These are phyloP conservation scores for Sporophila hypoxantha DNA, from an alignment of 2,113 vertebrate genomes.

Conservation along the genomic window DNA sequence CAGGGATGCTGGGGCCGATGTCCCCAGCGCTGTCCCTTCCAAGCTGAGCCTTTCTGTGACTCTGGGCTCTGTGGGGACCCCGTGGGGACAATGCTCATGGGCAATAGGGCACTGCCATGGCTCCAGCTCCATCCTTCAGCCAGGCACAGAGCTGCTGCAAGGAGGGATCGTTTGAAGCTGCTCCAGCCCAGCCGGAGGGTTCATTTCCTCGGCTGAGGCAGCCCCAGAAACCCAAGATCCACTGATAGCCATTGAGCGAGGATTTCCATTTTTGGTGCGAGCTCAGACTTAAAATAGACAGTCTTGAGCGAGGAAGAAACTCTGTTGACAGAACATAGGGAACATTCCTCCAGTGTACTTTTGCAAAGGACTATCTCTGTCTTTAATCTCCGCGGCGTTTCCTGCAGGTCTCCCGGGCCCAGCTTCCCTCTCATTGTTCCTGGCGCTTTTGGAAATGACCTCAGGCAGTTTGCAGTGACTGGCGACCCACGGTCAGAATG, in stretches of 20 bases:
- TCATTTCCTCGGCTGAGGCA: constrained; percentile 30
- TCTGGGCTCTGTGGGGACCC: not conserved
- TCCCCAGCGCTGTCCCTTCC: not conserved
- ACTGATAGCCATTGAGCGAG: constrained; percentile 16
- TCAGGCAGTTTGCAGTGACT: constrained; percentile 51
- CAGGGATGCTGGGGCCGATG: not conserved
- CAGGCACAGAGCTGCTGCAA: not conserved
- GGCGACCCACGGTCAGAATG: constrained; percentile 59
- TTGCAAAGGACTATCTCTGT: constrained; percentile 59
- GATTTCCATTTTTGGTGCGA: constrained; percentile 60
- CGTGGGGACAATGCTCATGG: fast-evolving
- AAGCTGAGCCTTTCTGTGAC: fast-evolving
- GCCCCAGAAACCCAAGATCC: constrained; percentile 27
- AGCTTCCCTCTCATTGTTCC: constrained; percentile 59
- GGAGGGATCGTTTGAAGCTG: not conserved
- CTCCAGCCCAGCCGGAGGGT: not conserved
- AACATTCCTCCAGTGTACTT: constrained; percentile 55
- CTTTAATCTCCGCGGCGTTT: constrained; percentile 59
- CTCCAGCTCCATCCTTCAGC: not conserved
- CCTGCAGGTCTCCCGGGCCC: constrained; percentile 60
- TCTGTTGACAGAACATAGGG: constrained; percentile 51
- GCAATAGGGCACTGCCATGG: fast-evolving
- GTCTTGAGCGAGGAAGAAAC: constrained; percentile 56
- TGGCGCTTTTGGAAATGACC: constrained; percentile 63
- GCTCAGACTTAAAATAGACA: constrained; percentile 61